Evolutionary conservation across 2,888 invertebrate genomes (phyloP).

Genomic region (Orthosia incerta): DNA sequence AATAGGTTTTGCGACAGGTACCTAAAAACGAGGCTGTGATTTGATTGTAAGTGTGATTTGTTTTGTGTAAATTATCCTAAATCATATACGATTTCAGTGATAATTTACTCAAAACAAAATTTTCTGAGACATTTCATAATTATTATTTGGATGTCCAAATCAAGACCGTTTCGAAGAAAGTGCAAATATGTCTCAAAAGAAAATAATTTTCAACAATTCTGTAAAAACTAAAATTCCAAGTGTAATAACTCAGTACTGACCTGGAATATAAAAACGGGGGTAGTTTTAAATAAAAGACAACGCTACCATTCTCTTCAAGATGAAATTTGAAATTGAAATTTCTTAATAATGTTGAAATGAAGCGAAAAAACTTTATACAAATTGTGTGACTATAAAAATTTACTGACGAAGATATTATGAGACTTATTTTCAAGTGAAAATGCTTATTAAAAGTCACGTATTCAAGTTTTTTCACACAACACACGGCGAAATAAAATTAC

Average conservation of each 20-base stretch:
- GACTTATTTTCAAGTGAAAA: not conserved
- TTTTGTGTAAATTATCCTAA: no score
- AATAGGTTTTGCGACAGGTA: no score
- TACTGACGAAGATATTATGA: not conserved
- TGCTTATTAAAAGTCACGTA: not conserved
- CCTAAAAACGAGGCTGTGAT: no score
- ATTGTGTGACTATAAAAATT: slow-evolving; percentile 19
- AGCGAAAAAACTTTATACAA: slow-evolving; percentile 24
- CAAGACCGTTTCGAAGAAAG: not conserved
- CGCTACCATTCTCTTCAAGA: slow-evolving; percentile 5
- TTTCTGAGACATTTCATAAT: not conserved
- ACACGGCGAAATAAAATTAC: not conserved
- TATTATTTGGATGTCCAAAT: not conserved
- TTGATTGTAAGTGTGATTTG: no score
- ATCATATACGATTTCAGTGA: no score
- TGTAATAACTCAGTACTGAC: slow-evolving; percentile 5
- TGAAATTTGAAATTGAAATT: slow-evolving; percentile 44
- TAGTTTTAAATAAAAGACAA: slow-evolving; percentile 20
- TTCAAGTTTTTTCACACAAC: not conserved
- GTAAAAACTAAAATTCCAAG: not conserved
- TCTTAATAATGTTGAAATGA: slow-evolving; percentile 6
- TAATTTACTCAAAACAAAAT: no score
- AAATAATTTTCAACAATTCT: not conserved
- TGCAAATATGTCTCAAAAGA: not conserved
- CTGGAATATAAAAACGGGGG: slow-evolving; percentile 4